Percentiles rank a stretch among this genome's conserved stretches.
Conservation (phyloP, 2,113 vertebrate species). For the Cochlearius cochlearius region DNA sequence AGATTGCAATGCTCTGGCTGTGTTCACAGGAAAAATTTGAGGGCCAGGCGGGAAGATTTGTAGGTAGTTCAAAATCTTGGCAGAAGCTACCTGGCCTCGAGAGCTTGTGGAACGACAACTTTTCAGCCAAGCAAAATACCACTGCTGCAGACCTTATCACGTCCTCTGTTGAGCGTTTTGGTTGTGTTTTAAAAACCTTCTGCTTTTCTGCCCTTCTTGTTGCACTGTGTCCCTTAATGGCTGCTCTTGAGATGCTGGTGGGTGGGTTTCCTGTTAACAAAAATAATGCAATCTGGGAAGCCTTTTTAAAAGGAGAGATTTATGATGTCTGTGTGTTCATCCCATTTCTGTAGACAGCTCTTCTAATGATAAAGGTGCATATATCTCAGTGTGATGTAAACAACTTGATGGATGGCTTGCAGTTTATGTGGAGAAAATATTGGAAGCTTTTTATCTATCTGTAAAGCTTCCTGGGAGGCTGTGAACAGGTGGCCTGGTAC, state of each 20-base stretch:
- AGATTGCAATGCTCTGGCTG: background rate
- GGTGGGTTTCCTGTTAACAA: background rate
- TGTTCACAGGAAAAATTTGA: rapidly evolving
- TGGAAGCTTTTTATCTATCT: conserved; percentile 48
- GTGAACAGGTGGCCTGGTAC: conserved; percentile 33
- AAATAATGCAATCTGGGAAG: background rate
- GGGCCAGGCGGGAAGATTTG: background rate
- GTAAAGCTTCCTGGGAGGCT: conserved; percentile 38
- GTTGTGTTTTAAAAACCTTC: background rate
- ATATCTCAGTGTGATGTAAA: conserved; percentile 53
- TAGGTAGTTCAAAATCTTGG: background rate
- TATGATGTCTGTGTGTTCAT: background rate
- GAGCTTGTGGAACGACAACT: background rate
- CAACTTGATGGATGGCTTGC: conserved; percentile 59
- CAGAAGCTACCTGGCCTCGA: background rate
- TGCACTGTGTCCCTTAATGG: background rate
- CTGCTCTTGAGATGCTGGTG: background rate
- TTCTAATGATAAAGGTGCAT: conserved; percentile 55
- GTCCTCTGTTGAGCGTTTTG: rapidly evolving
- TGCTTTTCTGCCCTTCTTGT: background rate
- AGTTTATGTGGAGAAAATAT: conserved; percentile 19
- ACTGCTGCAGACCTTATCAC: rapidly evolving
- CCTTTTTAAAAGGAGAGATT: conserved; percentile 15
- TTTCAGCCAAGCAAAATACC: background rate
- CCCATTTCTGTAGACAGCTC: conserved; percentile 54